A percentile compares a stretch with the other conserved stretches of the same genome.
phyloP scores from a whole-genome alignment of 2,888 invertebrate genomes.

The Phyllotreta cruciferae region DNA sequence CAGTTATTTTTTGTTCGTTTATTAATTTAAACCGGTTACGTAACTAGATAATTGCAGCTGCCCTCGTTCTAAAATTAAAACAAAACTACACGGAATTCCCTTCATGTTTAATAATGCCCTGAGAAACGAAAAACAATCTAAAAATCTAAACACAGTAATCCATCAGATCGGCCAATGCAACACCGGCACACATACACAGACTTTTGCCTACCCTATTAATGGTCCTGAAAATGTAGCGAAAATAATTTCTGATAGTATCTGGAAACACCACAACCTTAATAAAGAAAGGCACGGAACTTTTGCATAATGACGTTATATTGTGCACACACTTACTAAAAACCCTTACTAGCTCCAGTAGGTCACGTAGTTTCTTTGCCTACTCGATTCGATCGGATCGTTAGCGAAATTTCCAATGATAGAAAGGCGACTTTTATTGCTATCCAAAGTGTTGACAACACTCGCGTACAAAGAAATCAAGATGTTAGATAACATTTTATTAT shows the following conservation, averaged over 20 bases:
- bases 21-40: no score
- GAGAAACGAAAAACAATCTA: background rate
- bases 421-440: no score
- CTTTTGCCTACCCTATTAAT: background rate
- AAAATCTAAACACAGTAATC: background rate
- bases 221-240: constrained; percentile 9
- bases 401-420: background rate
- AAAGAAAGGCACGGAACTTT: constrained; percentile 16
- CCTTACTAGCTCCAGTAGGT: constrained; percentile 1
- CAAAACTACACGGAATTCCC: no score
- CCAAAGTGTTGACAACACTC: no score
- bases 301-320: constrained; percentile 13
- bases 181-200: background rate
- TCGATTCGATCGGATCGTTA: background rate
- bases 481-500: no score
- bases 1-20: no score
- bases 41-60: no score
- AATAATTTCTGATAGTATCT: constrained; percentile 15
- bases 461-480: no score
- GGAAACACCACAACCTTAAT: constrained; percentile 16
- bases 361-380: background rate
- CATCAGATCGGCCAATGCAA: constrained; percentile 3
- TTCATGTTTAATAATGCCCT: no score
- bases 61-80: no score
- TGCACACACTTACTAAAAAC: constrained; percentile 8